phyloP scores from a whole-genome alignment of 2,113 vertebrate genomes.

The Vanacampus margaritifer region DNA sequence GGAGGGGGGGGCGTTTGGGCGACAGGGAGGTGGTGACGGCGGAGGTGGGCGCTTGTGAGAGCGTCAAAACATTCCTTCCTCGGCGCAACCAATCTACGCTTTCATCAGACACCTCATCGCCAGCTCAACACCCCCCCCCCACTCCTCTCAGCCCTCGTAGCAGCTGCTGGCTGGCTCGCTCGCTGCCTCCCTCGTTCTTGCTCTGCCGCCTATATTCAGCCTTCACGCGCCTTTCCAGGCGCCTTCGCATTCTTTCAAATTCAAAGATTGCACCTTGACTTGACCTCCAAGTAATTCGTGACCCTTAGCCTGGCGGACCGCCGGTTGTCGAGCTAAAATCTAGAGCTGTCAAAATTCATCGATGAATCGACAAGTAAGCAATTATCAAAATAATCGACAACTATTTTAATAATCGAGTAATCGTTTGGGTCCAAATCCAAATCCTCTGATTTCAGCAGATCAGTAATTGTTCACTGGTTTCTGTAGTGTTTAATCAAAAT shows the following conservation, averaged over 20 bases:
- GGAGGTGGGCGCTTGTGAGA: conserved; percentile 28
- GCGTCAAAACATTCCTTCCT: conserved; percentile 63
- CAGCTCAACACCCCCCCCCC: not conserved
- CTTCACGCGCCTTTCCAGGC: conserved; percentile 3
- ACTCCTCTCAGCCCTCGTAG: not conserved
- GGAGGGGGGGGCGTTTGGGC: conserved; percentile 16
- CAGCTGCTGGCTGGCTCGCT: conserved; percentile 18
- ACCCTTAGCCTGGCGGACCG: too few species aligned
- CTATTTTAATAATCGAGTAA: too few species aligned
- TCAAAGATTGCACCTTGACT: not conserved
- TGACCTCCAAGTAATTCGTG: too few species aligned
- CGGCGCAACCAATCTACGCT: conserved; percentile 52
- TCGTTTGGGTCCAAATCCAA: too few species aligned
- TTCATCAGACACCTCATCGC: conserved; percentile 30
- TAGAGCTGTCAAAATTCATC: too few species aligned
- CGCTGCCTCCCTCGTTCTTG: conserved; percentile 50
- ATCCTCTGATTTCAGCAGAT: too few species aligned
- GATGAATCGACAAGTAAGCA: too few species aligned
- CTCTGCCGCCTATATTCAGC: conserved; percentile 49
- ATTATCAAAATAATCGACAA: too few species aligned
- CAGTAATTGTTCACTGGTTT: too few species aligned
- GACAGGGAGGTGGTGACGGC: conserved; percentile 10
- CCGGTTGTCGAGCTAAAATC: too few species aligned
- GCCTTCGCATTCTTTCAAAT: not conserved
- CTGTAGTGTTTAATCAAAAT: too few species aligned